These are phyloP conservation scores for Lasius platythorax DNA, from an alignment of 2,888 invertebrate species.

Conservation along the genomic window DNA sequence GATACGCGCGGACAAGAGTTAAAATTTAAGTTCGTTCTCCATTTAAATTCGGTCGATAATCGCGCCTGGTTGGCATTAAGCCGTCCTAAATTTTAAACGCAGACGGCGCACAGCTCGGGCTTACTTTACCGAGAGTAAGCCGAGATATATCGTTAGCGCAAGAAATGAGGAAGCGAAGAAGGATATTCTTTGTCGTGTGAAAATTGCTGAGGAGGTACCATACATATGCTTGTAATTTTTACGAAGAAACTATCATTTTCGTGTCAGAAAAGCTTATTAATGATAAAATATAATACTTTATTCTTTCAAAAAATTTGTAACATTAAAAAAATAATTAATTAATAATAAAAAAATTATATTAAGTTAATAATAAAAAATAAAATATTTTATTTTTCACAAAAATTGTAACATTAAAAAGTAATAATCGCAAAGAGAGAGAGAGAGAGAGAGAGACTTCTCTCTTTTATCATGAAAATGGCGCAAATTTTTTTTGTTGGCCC, in stretches of 20 bases:
- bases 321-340: neutral
- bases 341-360: too few species aligned
- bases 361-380: too few species aligned
- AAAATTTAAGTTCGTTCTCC: constrained; percentile 34
- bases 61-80: constrained; percentile 34
- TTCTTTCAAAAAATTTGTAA: neutral
- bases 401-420: neutral
- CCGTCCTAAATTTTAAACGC: constrained; percentile 48
- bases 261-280: neutral
- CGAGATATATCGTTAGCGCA: constrained; percentile 18
- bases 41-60: constrained; percentile 47
- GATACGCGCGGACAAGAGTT: neutral
- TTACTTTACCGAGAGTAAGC: constrained; percentile 7
- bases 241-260: neutral
- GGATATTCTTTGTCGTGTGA: neutral
- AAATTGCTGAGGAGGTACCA: constrained; percentile 1
- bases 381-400: too few species aligned
- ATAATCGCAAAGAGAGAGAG: neutral
- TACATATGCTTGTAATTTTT: constrained; percentile 5
- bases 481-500: constrained; percentile 2
- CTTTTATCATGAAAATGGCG: neutral
- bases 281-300: neutral
- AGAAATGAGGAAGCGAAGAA: neutral
- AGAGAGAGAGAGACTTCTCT: neutral
- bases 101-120: constrained; percentile 22